Conservation (phyloP, 2,888 invertebrate genomes). For the Mesorhabditis spiculigera region DNA sequence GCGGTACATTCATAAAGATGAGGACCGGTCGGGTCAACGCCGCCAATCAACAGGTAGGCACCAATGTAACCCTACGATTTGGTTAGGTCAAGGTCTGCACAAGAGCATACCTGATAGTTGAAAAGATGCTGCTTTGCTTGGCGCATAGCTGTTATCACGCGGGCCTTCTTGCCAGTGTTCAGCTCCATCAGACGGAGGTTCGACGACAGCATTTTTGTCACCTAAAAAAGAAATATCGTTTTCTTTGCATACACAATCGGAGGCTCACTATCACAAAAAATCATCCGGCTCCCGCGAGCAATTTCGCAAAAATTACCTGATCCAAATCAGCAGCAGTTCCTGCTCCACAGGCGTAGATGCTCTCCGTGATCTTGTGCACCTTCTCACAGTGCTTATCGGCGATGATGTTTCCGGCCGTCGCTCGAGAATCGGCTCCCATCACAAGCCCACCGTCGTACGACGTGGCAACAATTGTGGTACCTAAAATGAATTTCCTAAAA, state of each 20-base stretch:
- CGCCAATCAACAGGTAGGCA: conserved; percentile 59
- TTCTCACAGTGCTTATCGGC: conserved; percentile 94
- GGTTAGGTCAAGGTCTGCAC: conserved; percentile 70
- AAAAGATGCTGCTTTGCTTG: conserved; percentile 89
- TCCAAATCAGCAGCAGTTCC: conserved; percentile 98
- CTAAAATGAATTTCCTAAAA: not conserved
- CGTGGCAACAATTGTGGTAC: conserved; percentile 93
- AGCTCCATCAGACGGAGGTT: conserved; percentile 87
- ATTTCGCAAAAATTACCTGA: conserved; percentile 68
- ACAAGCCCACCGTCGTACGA: conserved; percentile 82
- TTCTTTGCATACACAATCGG: not conserved
- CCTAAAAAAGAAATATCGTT: conserved; percentile 21
- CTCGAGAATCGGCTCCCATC: conserved; percentile 94
- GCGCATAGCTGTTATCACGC: conserved; percentile 84
- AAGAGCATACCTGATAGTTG: conserved; percentile 78
- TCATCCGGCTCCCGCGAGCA: not conserved
- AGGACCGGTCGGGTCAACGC: conserved; percentile 84
- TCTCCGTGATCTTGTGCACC: conserved; percentile 65
- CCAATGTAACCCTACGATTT: not conserved
- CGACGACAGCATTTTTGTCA: conserved; percentile 78
- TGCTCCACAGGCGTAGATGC: conserved; percentile 82
- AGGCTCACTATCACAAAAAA: too few relatives aligned
- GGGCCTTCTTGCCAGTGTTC: conserved; percentile 83
- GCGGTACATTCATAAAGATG: conserved; percentile 89
- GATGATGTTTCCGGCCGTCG: conserved; percentile 89